Base-by-base conservation (phyloP, 1,140 invertebrate species). In the Scylla paramamosain region DNA sequence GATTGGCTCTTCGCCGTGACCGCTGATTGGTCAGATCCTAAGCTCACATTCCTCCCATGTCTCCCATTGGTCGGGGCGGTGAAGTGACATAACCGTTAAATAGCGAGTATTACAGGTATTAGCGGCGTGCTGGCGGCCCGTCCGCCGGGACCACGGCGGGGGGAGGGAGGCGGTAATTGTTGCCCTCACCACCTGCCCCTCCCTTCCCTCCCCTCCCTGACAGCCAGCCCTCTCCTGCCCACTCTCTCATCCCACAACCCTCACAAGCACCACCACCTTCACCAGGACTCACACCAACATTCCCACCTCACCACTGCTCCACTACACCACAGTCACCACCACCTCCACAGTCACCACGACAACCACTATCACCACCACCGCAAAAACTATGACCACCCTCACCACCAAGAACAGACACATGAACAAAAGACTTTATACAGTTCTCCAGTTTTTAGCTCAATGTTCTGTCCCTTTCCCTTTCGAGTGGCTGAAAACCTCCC, bases 21-120 rank as follows among this genome's bases (percentile, higher is more conserved):
- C 31, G 84, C 93, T 94, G 84, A 94, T 94, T 94, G 93, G 93
- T 93, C 46, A 7, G 83, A 84, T 48, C 67, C 82, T 28, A 20
- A n/a, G 32, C 83, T 84, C 83, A 86, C 82, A 93, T 93, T 93
- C 77, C 39, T 48, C 39, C 16, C 77, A 39, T 52, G 67, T 93
- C 84, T 93, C 32, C 82, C 92, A 86, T 93, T 83, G 83, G 83
- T 16, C 45, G 39, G 45, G 16, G n/a, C 14, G 84, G 92, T 16
- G 32, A 87, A 52, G 83, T 86, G 82, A 93, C 83, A 87, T 84
- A 86, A 52, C 46, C 83, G 83, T 25, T 87, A 87, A 84, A 93
- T 93, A 52, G 32, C n/a, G 28, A 87, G 83, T 67, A 93, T 59
- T 59, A 52, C 92, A 84, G 46, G 82, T 48, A 93, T 93, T 48